These are phyloP conservation scores for Caenorhabditis inopinata DNA, from an alignment of 1,140 invertebrate species.

Conservation along the genomic window DNA sequence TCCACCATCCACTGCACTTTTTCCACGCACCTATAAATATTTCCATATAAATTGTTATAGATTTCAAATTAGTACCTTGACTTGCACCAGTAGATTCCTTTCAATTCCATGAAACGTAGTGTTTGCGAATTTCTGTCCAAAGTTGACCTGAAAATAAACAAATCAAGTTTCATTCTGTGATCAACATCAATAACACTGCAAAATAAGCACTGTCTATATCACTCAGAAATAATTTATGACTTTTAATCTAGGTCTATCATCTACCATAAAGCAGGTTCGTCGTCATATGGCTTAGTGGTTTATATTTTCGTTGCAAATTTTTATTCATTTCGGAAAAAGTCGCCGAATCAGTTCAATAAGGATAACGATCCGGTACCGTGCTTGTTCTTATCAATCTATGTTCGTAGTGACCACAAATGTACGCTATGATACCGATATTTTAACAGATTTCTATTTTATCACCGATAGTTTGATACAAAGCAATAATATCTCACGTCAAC, in stretches of 20 bases:
- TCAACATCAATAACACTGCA: background rate
- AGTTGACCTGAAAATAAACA: slow-evolving; percentile 4
- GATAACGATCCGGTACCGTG: no score
- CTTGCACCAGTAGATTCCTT: background rate
- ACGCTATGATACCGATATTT: background rate
- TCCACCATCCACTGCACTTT: background rate
- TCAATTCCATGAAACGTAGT: background rate
- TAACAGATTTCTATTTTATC: background rate
- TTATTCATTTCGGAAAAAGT: background rate
- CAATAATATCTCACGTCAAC: background rate
- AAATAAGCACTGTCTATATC: background rate
- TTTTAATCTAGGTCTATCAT: background rate
- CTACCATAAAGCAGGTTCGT: background rate
- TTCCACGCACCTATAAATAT: background rate
- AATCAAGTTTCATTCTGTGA: background rate
- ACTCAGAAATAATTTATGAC: background rate
- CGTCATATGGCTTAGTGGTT: background rate
- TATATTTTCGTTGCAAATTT: background rate
- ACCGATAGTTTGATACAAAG: no score
- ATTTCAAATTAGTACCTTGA: background rate
- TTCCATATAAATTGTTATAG: background rate
- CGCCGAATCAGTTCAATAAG: no score
- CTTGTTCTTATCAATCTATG: no score
- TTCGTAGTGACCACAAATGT: background rate
- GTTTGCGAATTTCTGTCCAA: background rate